Base-by-base conservation (phyloP, 1,140 invertebrate genomes). In the Listronotus oregonensis region DNA sequence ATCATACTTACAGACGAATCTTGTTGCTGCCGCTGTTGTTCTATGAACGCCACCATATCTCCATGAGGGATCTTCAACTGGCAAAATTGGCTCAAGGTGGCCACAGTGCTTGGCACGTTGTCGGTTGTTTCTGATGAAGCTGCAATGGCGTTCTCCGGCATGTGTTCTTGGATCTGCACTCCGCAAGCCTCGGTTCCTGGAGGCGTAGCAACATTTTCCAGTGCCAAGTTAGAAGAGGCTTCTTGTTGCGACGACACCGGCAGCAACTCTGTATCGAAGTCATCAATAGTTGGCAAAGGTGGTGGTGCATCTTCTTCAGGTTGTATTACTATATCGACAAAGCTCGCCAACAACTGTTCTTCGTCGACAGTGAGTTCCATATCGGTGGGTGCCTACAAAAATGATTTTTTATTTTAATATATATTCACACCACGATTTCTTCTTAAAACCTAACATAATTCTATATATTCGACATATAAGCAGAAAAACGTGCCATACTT, bases 121-220 rank as follows among this genome's bases (percentile, higher is more conserved):
- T 40, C 39, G 7, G 39, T 40, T 3, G 39, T 40, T 40, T 40
- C 39, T 7, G 39, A 40, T 40, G 39, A 7, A 40, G 39, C 2
- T 40, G 39, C 39, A 40, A 40, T 40, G 39, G 39, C 39, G 39
- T 40, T 40, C 21, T 27, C 21, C 2, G 21, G 21, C 21, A 27
- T 27, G 21, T 27, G 21, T 5, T 27, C 21, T 27, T 40, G 39
- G 39, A 40, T 40, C 39, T 40, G 39, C 39, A 40, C 2, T 3
- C 7, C 39, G 7, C 39, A 40, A 40, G 39, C 39, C 39, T 40
- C 39, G 39, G 39, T 40, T 40, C 2, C 2, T 40, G 39, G 39
- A 40, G 39, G 39, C 39, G 39, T 40, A 2, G 39, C 39, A 40
- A 40, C 39, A 40, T 40, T 40, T 40, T 40, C 39, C 39, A 40